phyloP scores from a whole-genome alignment of 2,888 invertebrate species.

The Muschampia plurimacula region DNA sequence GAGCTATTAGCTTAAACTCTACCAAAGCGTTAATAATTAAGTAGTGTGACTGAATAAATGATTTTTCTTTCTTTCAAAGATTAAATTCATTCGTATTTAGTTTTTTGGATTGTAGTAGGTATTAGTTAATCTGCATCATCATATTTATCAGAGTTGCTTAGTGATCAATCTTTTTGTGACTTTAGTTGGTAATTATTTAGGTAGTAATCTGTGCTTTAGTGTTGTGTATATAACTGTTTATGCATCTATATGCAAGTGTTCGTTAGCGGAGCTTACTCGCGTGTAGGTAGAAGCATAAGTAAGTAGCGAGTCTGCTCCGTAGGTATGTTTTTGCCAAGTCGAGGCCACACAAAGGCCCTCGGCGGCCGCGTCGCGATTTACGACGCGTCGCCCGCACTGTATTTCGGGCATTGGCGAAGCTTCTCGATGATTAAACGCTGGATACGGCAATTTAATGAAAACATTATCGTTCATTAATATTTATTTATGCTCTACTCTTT shows the following conservation, averaged over 20 bases:
- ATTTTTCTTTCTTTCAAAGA: no score
- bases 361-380: conserved; percentile 85
- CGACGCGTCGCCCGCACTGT: conserved; percentile 85
- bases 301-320: conserved; percentile 42
- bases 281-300: conserved; percentile 47
- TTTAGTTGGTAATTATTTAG: no score
- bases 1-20: no score
- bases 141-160: neutral
- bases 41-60: no score
- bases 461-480: neutral
- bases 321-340: conserved; percentile 66
- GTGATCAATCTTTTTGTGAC: conserved; percentile 28
- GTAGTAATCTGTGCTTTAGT: neutral
- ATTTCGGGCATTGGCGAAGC: conserved; percentile 81
- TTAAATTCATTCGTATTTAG: no score
- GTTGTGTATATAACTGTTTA: neutral
- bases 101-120: no score
- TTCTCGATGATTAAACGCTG: conserved; percentile 46
- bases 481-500: no score
- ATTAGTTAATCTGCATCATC: no score
- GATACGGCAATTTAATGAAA: conserved; percentile 57
- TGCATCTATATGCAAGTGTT: neutral
- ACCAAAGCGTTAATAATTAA: no score
- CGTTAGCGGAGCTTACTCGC: conserved; percentile 28
- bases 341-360: conserved; percentile 79